A percentile compares a stretch with the other conserved stretches of the same genome.
phyloP scores from a whole-genome alignment of 2,113 vertebrate species.

The Edolisoma coerulescens region DNA sequence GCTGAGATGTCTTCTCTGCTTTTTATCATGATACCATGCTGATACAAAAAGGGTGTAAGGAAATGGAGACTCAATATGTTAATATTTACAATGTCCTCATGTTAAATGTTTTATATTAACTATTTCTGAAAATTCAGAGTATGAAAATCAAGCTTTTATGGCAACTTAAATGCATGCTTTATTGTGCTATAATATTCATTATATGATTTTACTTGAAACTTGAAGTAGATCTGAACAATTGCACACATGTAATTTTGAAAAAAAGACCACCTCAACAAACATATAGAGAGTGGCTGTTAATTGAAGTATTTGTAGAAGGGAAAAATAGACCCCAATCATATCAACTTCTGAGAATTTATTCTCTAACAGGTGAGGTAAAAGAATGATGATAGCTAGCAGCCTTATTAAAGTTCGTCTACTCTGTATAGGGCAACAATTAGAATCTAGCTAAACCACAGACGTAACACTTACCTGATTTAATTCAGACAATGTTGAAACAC shows the following conservation, averaged over 20 bases:
- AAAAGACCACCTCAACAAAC: not conserved
- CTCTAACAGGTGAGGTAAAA: not conserved
- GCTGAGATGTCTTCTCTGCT: not conserved
- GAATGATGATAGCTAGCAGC: not conserved
- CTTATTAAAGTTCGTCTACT: not conserved
- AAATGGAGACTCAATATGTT: not conserved
- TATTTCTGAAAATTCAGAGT: not conserved
- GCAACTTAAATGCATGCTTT: not conserved
- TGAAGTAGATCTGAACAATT: not conserved
- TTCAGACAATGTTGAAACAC: not conserved
- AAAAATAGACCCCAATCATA: not conserved
- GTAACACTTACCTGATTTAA: not conserved
- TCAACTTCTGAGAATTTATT: not conserved
- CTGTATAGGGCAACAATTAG: not conserved
- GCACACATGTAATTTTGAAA: not conserved
- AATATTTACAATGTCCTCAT: not conserved
- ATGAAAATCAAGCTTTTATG: not conserved
- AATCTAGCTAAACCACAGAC: not conserved
- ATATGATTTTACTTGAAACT: not conserved
- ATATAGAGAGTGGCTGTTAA: not conserved
- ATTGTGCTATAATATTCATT: not conserved
- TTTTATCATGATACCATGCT: not conserved
- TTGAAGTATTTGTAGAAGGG: not conserved
- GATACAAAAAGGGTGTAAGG: not conserved
- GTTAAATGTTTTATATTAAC: not conserved